Conservation (phyloP, 2,797 vertebrate species). For the Tapirus indicus region DNA sequence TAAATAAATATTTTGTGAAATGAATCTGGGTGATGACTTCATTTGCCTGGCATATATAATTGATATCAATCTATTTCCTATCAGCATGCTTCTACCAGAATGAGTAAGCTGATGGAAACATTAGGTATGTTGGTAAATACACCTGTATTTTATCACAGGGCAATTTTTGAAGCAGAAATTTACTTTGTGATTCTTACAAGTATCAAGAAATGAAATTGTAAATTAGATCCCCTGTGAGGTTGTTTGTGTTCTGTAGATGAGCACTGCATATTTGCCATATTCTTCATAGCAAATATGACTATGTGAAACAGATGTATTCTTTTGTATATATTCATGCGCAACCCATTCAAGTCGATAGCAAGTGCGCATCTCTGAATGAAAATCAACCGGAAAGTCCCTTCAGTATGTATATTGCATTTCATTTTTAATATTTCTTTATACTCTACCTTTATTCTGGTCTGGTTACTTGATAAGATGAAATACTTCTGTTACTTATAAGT, state of each 20-base stretch:
- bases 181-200: background rate
- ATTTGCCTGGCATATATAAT: background rate
- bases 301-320: background rate
- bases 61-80: background rate
- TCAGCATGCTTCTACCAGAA: background rate
- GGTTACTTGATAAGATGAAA: background rate
- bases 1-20: background rate
- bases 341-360: background rate
- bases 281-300: background rate
- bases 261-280: background rate
- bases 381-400: background rate
- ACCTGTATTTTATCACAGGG: background rate
- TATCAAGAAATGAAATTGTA: background rate
- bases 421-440: conserved; percentile 9
- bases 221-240: background rate
- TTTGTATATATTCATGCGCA: background rate
- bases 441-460: background rate
- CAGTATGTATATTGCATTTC: background rate
- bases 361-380: background rate
- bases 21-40: background rate
- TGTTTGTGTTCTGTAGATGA: background rate
- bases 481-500: background rate
- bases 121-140: background rate
- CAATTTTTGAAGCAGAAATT: background rate
- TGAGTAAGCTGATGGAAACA: background rate